Conservation (phyloP, 2,888 invertebrate genomes). For the Embidobia sp. region DNA sequence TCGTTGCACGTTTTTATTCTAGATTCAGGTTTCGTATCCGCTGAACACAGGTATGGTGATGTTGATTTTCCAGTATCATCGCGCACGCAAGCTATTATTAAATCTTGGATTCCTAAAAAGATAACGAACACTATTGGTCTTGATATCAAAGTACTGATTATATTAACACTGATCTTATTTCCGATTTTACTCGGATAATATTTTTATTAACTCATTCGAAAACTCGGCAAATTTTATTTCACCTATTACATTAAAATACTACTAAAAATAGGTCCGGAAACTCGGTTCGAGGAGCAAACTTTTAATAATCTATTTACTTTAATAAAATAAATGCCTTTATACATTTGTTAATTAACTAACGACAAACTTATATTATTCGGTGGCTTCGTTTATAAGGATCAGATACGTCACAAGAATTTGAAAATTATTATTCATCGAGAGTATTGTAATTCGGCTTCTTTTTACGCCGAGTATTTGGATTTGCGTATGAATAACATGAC, state of each 20-base stretch:
- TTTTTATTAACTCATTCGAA: not conserved
- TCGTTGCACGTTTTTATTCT: slow-evolving; percentile 96
- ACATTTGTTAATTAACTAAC: too few relatives aligned
- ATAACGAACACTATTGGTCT: slow-evolving; percentile 36
- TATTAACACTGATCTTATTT: too few relatives aligned
- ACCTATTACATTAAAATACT: not conserved
- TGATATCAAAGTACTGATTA: slow-evolving; percentile 26
- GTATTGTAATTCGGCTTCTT: too few relatives aligned
- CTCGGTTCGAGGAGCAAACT: not conserved
- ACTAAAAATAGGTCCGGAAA: not conserved
- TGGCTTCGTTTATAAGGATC: too few relatives aligned
- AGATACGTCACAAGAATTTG: too few relatives aligned
- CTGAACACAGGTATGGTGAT: slow-evolving; percentile 91
- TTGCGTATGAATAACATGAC: too few relatives aligned
- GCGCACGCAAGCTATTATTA: slow-evolving; percentile 93
- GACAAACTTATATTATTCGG: too few relatives aligned
- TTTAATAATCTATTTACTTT: not conserved
- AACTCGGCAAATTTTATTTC: not conserved
- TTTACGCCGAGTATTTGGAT: not conserved
- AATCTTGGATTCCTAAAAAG: slow-evolving; percentile 86
- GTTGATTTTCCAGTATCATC: slow-evolving; percentile 94
- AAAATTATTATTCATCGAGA: too few relatives aligned
- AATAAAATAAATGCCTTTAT: not conserved
- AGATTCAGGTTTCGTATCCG: slow-evolving; percentile 93
- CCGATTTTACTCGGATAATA: not conserved